phyloP scores from a whole-genome alignment of 35 echinoderm and acorn worm species.

The Amphiura filiformis region DNA sequence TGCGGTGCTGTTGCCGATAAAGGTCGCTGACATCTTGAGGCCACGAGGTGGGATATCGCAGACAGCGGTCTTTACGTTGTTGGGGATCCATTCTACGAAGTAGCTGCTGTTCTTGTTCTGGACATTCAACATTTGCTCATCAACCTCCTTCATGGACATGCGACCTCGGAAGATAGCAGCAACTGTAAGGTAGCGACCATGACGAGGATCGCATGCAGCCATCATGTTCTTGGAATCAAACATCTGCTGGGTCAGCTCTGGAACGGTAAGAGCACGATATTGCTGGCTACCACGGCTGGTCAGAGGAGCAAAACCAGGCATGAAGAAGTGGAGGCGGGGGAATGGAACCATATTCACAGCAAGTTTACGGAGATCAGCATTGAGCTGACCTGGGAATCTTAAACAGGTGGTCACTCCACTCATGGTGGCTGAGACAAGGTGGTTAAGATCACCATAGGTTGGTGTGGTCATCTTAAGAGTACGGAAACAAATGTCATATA shows the following conservation, averaged over 20 bases:
- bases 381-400: constrained; percentile 86
- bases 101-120: constrained; percentile 99
- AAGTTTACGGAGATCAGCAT: constrained; percentile 94
- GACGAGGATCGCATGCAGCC: constrained; percentile 98
- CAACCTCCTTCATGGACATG: constrained; percentile 99
- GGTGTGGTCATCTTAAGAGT: no score
- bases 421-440: constrained; percentile 85
- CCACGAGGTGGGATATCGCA: constrained; percentile 81
- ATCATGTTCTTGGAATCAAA: constrained; percentile 99
- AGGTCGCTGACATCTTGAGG: constrained; percentile 84
- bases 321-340: constrained; percentile 99
- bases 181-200: constrained; percentile 88
- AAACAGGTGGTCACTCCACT: constrained; percentile 79
- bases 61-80: constrained; percentile 77
- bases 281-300: constrained; percentile 99
- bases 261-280: constrained; percentile 88
- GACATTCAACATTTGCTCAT: constrained; percentile 91
- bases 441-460: no score
- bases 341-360: constrained; percentile 95
- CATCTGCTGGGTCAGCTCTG: constrained; percentile 94
- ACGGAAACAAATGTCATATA: no score
- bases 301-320: constrained; percentile 94
- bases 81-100: constrained; percentile 94
- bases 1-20: constrained; percentile 88
- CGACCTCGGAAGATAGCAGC: constrained; percentile 94